Evolutionary conservation across 64 coral and sea anemone genomes (phyloP).

Genomic region (Anthopleura sola): DNA sequence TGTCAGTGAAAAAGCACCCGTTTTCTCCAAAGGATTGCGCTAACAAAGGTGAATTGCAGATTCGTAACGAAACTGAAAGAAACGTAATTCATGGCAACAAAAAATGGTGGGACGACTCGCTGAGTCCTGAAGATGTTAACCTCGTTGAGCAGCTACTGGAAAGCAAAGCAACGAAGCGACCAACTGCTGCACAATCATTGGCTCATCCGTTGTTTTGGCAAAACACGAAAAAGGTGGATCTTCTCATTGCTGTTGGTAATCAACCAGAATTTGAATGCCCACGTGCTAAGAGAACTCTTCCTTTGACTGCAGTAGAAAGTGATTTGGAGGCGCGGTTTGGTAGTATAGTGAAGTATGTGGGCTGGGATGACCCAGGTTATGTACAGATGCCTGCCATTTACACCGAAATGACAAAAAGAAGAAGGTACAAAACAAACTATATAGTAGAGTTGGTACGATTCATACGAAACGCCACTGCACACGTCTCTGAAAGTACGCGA

Average conservation of each 20-base stretch:
- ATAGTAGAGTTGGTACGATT: no score
- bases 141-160: background rate
- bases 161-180: background rate
- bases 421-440: no score
- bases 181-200: background rate
- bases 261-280: slow-evolving; percentile 22
- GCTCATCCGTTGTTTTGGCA: slow-evolving; percentile 19
- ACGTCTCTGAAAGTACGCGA: no score
- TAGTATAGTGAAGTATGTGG: no score
- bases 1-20: background rate
- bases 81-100: background rate
- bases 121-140: background rate
- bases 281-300: background rate
- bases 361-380: no score
- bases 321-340: no score
- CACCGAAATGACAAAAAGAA: no score
- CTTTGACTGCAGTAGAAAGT: no score
- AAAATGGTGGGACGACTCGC: background rate
- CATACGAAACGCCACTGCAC: no score
- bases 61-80: background rate
- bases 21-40: no score
- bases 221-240: background rate
- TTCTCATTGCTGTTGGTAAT: slow-evolving; percentile 19
- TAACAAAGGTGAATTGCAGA: no score
- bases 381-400: no score